phyloP scores from a whole-genome alignment of 2,797 vertebrate species.

The Thripadectes ignobilis region DNA sequence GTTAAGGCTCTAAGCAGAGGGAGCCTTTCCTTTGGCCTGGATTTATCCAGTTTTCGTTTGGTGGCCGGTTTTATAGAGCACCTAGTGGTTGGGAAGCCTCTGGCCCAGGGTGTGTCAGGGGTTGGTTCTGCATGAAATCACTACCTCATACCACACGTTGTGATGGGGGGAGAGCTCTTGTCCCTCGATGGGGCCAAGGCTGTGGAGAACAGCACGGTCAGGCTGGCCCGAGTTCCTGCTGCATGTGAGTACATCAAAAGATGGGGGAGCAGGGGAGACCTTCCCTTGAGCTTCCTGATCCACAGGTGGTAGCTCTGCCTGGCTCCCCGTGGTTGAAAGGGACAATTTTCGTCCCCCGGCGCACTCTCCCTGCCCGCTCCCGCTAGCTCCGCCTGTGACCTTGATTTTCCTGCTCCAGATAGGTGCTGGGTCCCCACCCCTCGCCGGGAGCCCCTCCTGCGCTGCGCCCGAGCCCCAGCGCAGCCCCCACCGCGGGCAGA shows the following conservation, averaged over 20 bases:
- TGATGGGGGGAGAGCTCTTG: neutral
- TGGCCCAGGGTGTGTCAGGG: rapidly evolving
- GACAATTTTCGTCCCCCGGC: neutral
- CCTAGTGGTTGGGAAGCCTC: no score
- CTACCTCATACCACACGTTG: rapidly evolving
- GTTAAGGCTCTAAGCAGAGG: rapidly evolving
- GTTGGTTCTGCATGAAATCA: neutral
- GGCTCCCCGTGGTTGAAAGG: rapidly evolving
- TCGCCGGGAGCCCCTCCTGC: constrained; percentile 12
- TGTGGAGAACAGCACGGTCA: neutral
- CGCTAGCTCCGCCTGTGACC: constrained; percentile 31
- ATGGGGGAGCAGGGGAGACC: neutral
- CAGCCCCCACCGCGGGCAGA: neutral
- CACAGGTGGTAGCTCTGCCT: neutral
- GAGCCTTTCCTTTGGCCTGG: neutral
- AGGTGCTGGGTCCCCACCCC: constrained; percentile 34
- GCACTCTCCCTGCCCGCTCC: rapidly evolving
- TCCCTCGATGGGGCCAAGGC: neutral
- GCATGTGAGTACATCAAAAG: rapidly evolving
- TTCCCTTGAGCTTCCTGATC: neutral
- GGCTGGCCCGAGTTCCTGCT: neutral
- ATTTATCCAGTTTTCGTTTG: neutral
- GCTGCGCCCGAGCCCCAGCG: neutral
- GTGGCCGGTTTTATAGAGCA: neutral
- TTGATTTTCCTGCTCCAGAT: constrained; percentile 52